phyloP scores from a whole-genome alignment of 2,113 vertebrate genomes.

The Hippocampus abdominalis region DNA sequence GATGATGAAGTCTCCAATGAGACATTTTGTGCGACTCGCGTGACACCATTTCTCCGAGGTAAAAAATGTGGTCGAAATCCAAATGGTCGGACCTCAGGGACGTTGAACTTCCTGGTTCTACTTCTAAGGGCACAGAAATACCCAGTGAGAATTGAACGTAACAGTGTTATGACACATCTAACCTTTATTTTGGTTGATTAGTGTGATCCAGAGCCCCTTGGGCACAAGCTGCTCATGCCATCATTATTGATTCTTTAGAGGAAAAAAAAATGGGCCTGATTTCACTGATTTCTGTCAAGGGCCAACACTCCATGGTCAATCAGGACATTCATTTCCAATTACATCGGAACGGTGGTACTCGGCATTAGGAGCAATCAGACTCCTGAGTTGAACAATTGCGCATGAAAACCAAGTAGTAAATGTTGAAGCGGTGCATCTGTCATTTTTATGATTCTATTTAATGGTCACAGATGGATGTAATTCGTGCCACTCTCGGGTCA shows the following conservation, averaged over 20 bases:
- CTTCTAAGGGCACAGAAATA: not conserved
- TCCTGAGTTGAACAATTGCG: conserved; percentile 15
- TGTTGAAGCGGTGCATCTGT: conserved; percentile 13
- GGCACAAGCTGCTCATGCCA: conserved; percentile 6
- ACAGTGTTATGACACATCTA: conserved; percentile 3
- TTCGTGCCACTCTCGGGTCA: not conserved
- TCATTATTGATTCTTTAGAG: conserved; percentile 24
- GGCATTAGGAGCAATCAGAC: conserved; percentile 21
- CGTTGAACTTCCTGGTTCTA: not conserved
- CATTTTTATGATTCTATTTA: conserved; percentile 18
- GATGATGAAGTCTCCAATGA: not conserved
- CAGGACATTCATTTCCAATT: conserved; percentile 27
- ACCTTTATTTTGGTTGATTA: conserved; percentile 23
- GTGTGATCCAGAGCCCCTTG: conserved; percentile 6
- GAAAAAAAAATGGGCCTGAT: not conserved
- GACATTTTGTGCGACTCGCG: not conserved
- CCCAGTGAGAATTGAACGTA: not conserved
- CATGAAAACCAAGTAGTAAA: conserved; percentile 15
- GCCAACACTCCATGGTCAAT: conserved; percentile 29
- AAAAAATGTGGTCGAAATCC: not conserved
- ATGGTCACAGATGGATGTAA: conserved; percentile 22
- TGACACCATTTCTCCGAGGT: not conserved
- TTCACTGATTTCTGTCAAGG: conserved; percentile 18
- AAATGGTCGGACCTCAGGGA: not conserved
- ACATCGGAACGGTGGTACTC: conserved; percentile 2